phyloP scores from a whole-genome alignment of 2,888 invertebrate species.

The Augiades crinisus region DNA sequence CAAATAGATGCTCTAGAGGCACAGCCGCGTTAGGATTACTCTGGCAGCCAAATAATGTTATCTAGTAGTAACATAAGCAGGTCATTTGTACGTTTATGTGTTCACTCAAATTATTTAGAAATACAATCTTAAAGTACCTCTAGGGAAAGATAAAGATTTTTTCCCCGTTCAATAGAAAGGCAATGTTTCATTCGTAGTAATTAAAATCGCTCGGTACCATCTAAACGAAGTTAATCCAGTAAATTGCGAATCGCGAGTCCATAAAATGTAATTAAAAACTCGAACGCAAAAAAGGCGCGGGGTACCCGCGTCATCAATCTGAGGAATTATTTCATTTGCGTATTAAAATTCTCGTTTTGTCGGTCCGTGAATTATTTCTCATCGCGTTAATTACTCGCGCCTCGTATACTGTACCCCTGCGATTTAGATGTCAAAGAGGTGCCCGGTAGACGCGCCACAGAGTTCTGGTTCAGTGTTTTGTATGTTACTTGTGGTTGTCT shows the following conservation, averaged over 20 bases:
- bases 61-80: no score
- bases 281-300: slow-evolving; percentile 64
- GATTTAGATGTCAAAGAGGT: slow-evolving; percentile 46
- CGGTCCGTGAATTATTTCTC: slow-evolving; percentile 73
- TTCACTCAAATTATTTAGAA: no score
- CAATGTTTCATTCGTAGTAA: slow-evolving; percentile 35
- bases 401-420: slow-evolving; percentile 58
- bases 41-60: no score
- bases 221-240: slow-evolving; percentile 62
- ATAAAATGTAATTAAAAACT: slow-evolving; percentile 80
- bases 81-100: no score
- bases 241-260: slow-evolving; percentile 74
- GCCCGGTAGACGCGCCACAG: slow-evolving; percentile 24
- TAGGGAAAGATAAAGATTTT: background rate
- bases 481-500: background rate
- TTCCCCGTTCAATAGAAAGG: slow-evolving; percentile 11
- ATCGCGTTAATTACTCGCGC: slow-evolving; percentile 70
- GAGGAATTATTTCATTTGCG: slow-evolving; percentile 79
- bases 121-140: background rate
- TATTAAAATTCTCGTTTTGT: slow-evolving; percentile 80
- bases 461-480: background rate
- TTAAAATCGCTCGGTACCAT: slow-evolving; percentile 41
- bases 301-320: slow-evolving; percentile 76
- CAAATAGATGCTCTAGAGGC: no score
- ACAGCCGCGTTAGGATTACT: no score